A percentile compares a stretch with the other conserved stretches of the same genome.
phyloP scores from a whole-genome alignment of 2,888 invertebrate species.

The Drosophila nigritarsus region DNA sequence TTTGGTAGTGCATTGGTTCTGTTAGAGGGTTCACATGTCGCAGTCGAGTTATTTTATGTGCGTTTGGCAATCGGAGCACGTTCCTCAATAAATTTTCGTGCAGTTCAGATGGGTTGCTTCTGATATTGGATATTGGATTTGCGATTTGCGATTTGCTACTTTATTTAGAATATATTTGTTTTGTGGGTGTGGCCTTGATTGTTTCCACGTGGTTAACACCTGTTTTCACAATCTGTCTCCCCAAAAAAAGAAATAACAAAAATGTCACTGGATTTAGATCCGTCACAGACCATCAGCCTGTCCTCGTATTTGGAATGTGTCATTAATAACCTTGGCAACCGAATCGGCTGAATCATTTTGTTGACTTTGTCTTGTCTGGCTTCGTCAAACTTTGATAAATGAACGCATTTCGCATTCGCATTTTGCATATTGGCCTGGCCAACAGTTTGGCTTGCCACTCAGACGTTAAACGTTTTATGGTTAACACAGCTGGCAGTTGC shows the following conservation, averaged over 20 bases:
- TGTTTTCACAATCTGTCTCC: slow-evolving; percentile 36
- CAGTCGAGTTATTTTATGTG: slow-evolving; percentile 60
- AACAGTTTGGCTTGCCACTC: slow-evolving; percentile 10
- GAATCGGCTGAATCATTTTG: slow-evolving; percentile 55
- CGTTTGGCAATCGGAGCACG: slow-evolving; percentile 64
- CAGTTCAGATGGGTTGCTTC: slow-evolving; percentile 4
- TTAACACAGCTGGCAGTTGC: slow-evolving; percentile 49
- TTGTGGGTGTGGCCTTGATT: slow-evolving; percentile 7
- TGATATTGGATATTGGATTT: slow-evolving; percentile 62
- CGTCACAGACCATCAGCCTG: slow-evolving; percentile 3
- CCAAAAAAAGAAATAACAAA: background rate
- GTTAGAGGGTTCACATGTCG: slow-evolving; percentile 5
- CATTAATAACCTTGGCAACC: slow-evolving; percentile 66
- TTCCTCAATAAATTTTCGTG: slow-evolving; percentile 66
- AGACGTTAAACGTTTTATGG: slow-evolving; percentile 23
- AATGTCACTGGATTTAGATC: slow-evolving; percentile 15
- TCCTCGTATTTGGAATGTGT: slow-evolving; percentile 23
- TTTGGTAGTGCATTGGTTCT: slow-evolving; percentile 8
- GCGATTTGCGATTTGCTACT: slow-evolving; percentile 56
- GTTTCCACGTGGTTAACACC: slow-evolving; percentile 52
- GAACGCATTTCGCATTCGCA: slow-evolving; percentile 25
- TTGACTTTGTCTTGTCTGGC: slow-evolving; percentile 37
- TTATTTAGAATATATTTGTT: slow-evolving; percentile 46
- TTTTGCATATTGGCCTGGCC: slow-evolving; percentile 57
- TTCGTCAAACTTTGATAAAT: slow-evolving; percentile 69